Percentiles rank a stretch among this genome's conserved stretches.
Conservation (phyloP, 35 echinoderm and acorn worm species). For the Amphiura filiformis region DNA sequence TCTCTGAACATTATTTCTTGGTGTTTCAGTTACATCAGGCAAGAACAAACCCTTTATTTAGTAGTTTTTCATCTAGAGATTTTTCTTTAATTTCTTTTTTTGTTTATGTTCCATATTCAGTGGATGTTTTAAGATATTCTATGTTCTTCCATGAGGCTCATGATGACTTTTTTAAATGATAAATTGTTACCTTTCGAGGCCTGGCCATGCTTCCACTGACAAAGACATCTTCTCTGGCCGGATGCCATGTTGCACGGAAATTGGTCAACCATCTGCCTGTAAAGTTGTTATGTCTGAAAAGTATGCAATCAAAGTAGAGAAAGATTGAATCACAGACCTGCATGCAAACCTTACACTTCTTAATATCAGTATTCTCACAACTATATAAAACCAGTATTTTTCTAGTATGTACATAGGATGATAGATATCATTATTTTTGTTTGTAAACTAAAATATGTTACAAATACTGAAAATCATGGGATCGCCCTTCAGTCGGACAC, state of each 20-base stretch:
- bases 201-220: constrained; percentile 71
- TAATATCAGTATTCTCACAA: background rate
- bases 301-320: background rate
- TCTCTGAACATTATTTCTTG: background rate
- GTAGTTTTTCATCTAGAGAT: background rate
- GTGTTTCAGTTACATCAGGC: background rate
- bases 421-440: background rate
- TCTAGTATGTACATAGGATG: background rate
- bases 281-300: constrained; percentile 75
- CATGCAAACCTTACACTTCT: background rate
- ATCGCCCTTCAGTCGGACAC: background rate
- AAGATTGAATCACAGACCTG: background rate
- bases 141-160: too few relatives aligned
- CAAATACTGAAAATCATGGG: background rate
- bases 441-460: background rate
- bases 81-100: background rate
- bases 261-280: constrained; percentile 74
- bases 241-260: constrained; percentile 85
- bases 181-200: constrained; percentile 69
- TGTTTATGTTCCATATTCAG: background rate
- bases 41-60: background rate
- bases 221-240: constrained; percentile 69
- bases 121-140: too few relatives aligned
- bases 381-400: background rate
- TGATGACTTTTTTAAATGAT: background rate